phyloP scores from a whole-genome alignment of 1,140 invertebrate genomes.

The Lethrus apterus region DNA sequence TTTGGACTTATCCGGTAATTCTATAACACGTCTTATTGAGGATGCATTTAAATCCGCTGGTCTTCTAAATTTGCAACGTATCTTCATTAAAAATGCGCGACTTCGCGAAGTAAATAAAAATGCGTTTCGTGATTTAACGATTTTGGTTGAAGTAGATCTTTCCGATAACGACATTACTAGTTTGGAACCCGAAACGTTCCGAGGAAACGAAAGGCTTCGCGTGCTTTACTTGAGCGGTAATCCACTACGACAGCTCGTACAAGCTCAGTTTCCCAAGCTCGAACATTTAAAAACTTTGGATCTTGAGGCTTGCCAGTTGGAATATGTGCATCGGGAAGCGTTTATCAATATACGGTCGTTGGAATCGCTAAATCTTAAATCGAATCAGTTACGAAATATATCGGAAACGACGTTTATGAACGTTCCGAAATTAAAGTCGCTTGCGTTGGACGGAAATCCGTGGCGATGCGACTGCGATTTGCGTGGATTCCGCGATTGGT shows the following conservation, averaged over 20 bases:
- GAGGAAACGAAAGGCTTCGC: slow-evolving; percentile 63
- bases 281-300: slow-evolving; percentile 65
- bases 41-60: slow-evolving; percentile 73
- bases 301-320: slow-evolving; percentile 67
- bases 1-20: slow-evolving; percentile 73
- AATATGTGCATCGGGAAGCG: slow-evolving; percentile 61
- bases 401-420: slow-evolving; percentile 57
- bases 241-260: slow-evolving; percentile 54
- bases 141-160: slow-evolving; percentile 79
- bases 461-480: slow-evolving; percentile 85
- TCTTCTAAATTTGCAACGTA: slow-evolving; percentile 74
- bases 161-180: slow-evolving; percentile 62
- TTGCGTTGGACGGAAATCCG: slow-evolving; percentile 75
- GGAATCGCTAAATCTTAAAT: slow-evolving; percentile 62
- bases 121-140: slow-evolving; percentile 78
- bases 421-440: slow-evolving; percentile 63
- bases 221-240: slow-evolving; percentile 64
- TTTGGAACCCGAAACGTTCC: slow-evolving; percentile 64
- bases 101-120: slow-evolving; percentile 69
- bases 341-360: slow-evolving; percentile 59
- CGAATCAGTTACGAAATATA: slow-evolving; percentile 60
- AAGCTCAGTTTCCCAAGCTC: slow-evolving; percentile 62
- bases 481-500: slow-evolving; percentile 72
- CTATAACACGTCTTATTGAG: slow-evolving; percentile 64
- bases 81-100: slow-evolving; percentile 67